Conservation (phyloP, 2,797 vertebrate species). For the Nyctibius grandis region DNA sequence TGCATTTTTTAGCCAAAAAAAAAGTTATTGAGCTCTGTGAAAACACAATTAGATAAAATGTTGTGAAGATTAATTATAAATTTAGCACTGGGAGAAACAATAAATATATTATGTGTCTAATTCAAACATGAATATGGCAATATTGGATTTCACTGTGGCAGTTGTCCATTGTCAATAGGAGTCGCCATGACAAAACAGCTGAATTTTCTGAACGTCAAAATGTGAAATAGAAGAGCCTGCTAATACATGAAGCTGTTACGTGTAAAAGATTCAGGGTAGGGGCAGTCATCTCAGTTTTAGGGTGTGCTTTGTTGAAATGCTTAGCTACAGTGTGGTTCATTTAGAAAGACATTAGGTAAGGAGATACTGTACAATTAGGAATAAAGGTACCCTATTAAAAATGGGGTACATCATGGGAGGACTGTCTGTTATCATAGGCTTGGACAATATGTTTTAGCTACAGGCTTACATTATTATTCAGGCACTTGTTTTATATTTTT, state of each 20-base stretch:
- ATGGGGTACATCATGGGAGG: background rate
- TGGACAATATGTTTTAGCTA: conserved; percentile 10
- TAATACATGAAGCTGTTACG: background rate
- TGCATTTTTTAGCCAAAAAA: background rate
- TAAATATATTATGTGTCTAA: background rate
- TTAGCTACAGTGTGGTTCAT: background rate
- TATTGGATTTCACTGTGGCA: background rate
- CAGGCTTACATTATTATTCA: conserved; percentile 52
- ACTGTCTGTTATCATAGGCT: background rate
- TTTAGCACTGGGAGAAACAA: background rate
- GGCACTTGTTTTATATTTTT: conserved; percentile 31
- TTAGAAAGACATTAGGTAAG: background rate
- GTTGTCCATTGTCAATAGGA: background rate
- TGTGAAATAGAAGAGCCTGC: background rate
- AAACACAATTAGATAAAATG: background rate
- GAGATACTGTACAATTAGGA: background rate
- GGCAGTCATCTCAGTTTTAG: background rate
- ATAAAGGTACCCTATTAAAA: background rate
- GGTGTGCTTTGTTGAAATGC: background rate
- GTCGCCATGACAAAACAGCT: background rate
- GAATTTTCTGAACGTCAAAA: conserved; percentile 13
- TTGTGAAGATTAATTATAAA: background rate
- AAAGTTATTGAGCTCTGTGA: background rate
- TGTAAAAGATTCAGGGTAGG: background rate
- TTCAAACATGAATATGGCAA: background rate